Base-by-base conservation (phyloP, 1,140 invertebrate genomes). In the Callitettix versicolor region DNA sequence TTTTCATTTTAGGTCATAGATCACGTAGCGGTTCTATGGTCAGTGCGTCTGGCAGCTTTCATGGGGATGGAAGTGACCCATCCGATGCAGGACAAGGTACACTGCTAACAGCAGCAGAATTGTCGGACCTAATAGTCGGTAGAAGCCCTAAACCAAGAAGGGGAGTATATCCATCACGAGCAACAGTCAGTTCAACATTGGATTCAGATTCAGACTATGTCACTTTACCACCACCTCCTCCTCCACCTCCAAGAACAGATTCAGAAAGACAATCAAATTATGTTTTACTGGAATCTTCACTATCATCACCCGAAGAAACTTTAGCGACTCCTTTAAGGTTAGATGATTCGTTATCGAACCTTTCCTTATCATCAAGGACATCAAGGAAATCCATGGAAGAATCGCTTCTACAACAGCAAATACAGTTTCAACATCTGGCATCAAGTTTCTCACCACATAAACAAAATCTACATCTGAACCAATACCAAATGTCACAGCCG, bases 201-300 rank as follows among this genome's bases (percentile, higher is more conserved):
- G 86, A 91, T 65, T 90, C 88, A 1, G 87, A 91, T 61, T 89
- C 86, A 14, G 88, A 92, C 66, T 92, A 92, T 65, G 88, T 91
- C 0, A 86, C 86, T 17, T 72, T 91, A 64, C 85, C 87, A 9
- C 78, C 84, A 9, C 79, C 81, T 17, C 64, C 64, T 4, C 55
- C 60, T 66, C 73, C 64, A 36, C 78, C 80, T 0, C 80, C 80
- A 12, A 76, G 80, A 1, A 76, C 79, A 18, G 56, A 81, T 80
- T 7, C 76, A 78, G 51, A 78, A 76, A 7, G 82, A 84, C 60
- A 83, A 79, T 70, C 73, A 11, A 60, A 52, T 26, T 63, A 62
- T 41, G 42, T 57, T 11, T 42, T 61, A 18, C 54, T 64, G 20
- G 63, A 64, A 17, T 21, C 49, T 18, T 26, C 38, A 21, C 20